Conservation (phyloP, 1,140 invertebrate genomes). For the Drosophila sulfurigaster region DNA sequence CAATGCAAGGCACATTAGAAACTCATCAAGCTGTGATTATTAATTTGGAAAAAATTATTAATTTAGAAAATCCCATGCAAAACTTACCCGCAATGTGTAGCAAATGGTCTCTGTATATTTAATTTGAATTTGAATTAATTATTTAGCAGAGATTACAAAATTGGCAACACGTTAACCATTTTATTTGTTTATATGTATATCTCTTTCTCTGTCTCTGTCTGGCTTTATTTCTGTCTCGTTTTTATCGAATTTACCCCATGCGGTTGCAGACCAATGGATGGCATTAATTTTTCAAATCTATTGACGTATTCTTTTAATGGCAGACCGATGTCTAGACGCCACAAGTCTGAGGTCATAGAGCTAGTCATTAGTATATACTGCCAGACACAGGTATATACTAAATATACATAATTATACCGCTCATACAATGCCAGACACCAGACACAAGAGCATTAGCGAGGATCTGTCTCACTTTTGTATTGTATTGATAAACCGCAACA, state of each 20-base stretch:
- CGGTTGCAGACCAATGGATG: constrained; percentile 62
- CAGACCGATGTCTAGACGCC: constrained; percentile 76
- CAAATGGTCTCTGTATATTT: constrained; percentile 11
- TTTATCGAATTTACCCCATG: constrained; percentile 38
- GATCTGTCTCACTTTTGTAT: constrained; percentile 17
- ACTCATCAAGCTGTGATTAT: too few species aligned
- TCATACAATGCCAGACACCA: background rate
- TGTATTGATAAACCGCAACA: constrained; percentile 64
- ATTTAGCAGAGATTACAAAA: constrained; percentile 26
- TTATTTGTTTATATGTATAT: constrained; percentile 11
- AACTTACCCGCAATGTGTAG: background rate
- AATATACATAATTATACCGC: constrained; percentile 1
- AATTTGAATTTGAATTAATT: constrained; percentile 20
- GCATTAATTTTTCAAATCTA: constrained; percentile 56
- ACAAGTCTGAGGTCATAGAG: constrained; percentile 72
- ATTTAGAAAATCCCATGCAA: too few species aligned
- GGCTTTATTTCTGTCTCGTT: background rate
- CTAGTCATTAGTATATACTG: constrained; percentile 41
- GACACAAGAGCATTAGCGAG: constrained; percentile 3
- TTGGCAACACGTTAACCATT: constrained; percentile 43
- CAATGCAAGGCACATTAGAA: too few species aligned
- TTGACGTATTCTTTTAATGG: constrained; percentile 67
- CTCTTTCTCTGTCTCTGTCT: constrained; percentile 1
- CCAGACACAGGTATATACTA: constrained; percentile 18
- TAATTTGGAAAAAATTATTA: too few species aligned